Evolutionary conservation across 2,888 invertebrate species (phyloP).

Genomic region (Orthosia cruda): DNA sequence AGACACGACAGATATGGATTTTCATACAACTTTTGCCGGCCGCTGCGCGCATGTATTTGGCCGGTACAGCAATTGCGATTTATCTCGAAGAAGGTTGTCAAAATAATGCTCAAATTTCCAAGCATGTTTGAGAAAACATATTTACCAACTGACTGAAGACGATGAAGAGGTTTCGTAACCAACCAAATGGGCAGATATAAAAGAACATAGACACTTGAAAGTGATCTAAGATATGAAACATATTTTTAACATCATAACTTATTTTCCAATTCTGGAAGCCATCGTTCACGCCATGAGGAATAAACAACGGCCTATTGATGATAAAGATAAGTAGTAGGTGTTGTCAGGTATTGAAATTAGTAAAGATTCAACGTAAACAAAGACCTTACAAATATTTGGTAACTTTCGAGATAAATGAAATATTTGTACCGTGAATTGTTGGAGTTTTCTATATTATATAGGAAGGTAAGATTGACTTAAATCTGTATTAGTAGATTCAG

Average conservation of each 20-base stretch:
- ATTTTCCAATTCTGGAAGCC: conserved; percentile 33
- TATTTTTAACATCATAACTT: conserved; percentile 15
- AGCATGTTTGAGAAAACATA: too few species aligned
- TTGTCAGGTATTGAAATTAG: conserved; percentile 31
- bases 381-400: neutral
- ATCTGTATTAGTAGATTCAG: neutral
- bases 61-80: too few species aligned
- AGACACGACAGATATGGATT: too few species aligned
- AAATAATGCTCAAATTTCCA: too few species aligned
- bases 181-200: neutral
- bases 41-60: too few species aligned
- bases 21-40: too few species aligned
- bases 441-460: neutral
- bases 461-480: neutral
- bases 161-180: conserved; percentile 4
- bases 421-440: neutral
- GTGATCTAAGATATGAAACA: conserved; percentile 16
- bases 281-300: conserved; percentile 26
- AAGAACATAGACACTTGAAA: neutral
- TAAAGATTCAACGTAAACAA: conserved; percentile 24
- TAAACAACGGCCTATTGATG: conserved; percentile 27
- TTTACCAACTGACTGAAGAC: neutral
- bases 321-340: conserved; percentile 19
- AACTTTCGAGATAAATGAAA: neutral
- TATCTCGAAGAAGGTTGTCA: too few species aligned